These are phyloP conservation scores for Okapia johnstoni DNA, from an alignment of 2,113 vertebrate species.

Conservation along the genomic window DNA sequence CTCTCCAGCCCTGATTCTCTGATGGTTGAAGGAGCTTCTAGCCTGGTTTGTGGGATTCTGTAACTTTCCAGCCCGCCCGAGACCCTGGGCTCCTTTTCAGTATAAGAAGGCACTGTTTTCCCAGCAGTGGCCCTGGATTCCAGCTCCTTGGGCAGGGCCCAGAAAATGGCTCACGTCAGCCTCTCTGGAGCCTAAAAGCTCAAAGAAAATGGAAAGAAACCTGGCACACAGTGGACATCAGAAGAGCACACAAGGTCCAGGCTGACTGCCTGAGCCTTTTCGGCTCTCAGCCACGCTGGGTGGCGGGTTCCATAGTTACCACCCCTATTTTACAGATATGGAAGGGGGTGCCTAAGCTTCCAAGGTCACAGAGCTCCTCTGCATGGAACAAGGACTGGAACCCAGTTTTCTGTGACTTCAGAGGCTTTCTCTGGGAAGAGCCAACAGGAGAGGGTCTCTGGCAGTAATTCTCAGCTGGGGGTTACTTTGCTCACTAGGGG, in stretches of 20 bases:
- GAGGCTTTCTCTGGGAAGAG: not conserved
- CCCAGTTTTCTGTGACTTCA: not conserved
- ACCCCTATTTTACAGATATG: no score
- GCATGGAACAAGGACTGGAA: not conserved
- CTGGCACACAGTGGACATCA: slow-evolving; percentile 2
- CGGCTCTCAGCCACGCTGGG: not conserved
- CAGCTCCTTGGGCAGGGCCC: slow-evolving; percentile 46
- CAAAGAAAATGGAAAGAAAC: slow-evolving; percentile 59
- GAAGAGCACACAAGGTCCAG: not conserved
- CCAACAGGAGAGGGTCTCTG: not conserved
- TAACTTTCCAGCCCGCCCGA: slow-evolving; percentile 50
- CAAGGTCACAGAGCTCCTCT: not conserved
- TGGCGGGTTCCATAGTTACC: not conserved
- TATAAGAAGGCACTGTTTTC: slow-evolving; percentile 44
- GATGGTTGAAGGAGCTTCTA: not conserved
- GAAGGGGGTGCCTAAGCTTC: not conserved
- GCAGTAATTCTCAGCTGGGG: not conserved
- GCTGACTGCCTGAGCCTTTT: not conserved
- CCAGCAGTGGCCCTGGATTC: slow-evolving; percentile 14
- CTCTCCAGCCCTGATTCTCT: slow-evolving; percentile 60
- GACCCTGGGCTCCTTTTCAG: not conserved
- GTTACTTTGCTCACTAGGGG: not conserved
- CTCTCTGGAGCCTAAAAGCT: slow-evolving; percentile 56
- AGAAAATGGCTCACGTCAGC: slow-evolving; percentile 50
- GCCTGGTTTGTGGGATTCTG: slow-evolving; percentile 21